A percentile compares a stretch with the other conserved stretches of the same genome.
These are phyloP conservation scores for Pseudoips prasinana DNA, from an alignment of 2,888 invertebrate genomes.

Conservation along the genomic window DNA sequence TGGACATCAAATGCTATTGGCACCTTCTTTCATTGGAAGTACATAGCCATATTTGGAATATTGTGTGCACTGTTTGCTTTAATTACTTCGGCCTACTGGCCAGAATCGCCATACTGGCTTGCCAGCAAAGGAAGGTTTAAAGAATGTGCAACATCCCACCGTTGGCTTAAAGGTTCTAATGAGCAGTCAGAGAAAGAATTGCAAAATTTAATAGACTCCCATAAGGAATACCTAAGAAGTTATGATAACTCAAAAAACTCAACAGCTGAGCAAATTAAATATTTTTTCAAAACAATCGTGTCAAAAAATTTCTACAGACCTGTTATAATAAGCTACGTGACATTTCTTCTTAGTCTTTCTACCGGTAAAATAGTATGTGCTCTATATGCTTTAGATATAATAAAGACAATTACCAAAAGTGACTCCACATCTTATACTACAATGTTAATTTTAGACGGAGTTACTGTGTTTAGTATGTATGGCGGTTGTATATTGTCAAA, in stretches of 20 bases:
- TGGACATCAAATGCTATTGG: conserved; percentile 41
- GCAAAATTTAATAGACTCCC: conserved; percentile 29
- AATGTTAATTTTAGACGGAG: conserved; percentile 50
- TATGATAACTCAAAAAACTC: conserved; percentile 1
- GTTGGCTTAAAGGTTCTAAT: conserved; percentile 41
- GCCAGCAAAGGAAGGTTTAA: conserved; percentile 41
- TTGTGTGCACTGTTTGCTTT: conserved; percentile 22
- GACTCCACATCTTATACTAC: conserved; percentile 42
- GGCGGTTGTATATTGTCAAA: conserved; percentile 31
- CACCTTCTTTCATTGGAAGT: conserved; percentile 39
- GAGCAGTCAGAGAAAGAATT: conserved; percentile 41
- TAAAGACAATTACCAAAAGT: conserved; percentile 42
- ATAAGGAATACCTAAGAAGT: conserved; percentile 28
- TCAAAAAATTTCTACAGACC: conserved; percentile 43
- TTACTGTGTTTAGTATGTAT: conserved; percentile 46
- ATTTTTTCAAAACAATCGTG: conserved; percentile 16
- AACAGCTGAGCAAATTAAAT: conserved; percentile 2
- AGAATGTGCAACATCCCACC: conserved; percentile 38
- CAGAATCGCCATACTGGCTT: conserved; percentile 43
- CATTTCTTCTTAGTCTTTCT: conserved; percentile 24
- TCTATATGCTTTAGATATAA: conserved; percentile 46
- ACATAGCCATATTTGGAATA: conserved; percentile 33
- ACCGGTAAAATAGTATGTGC: conserved; percentile 44
- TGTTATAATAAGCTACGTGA: conserved; percentile 21
- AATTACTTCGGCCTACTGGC: conserved; percentile 18